phyloP scores from a whole-genome alignment of 2,113 vertebrate species.

The Esox niger region DNA sequence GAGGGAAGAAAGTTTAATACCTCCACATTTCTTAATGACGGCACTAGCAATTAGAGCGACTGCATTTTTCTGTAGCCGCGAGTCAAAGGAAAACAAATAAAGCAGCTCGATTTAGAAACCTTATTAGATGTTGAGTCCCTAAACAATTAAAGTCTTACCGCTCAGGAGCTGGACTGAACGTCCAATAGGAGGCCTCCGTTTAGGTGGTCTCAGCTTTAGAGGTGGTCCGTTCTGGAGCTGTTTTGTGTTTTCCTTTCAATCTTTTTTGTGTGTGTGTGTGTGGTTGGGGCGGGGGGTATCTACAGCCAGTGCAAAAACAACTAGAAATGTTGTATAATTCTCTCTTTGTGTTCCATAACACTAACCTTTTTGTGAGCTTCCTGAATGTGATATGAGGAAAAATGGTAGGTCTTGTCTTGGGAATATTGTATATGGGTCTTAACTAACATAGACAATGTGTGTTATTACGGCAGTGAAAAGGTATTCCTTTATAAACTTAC shows the following conservation, averaged over 20 bases:
- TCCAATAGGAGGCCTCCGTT: conserved; percentile 68
- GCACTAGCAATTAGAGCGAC: conserved; percentile 75
- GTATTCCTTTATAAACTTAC: too few species aligned
- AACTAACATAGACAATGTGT: too few species aligned
- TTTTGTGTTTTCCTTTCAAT: conserved; percentile 28
- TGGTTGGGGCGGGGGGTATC: too few species aligned
- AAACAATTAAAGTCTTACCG: conserved; percentile 80
- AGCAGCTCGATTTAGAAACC: conserved; percentile 79
- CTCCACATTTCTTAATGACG: conserved; percentile 75
- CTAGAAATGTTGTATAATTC: conserved; percentile 38
- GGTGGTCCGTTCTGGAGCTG: conserved; percentile 66
- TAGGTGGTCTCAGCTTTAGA: conserved; percentile 76
- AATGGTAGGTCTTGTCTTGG: too few species aligned
- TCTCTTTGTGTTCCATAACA: conserved; percentile 27
- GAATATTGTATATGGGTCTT: too few species aligned
- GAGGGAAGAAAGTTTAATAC: conserved; percentile 76
- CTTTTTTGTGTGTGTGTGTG: conserved; percentile 34
- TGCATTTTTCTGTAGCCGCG: conserved; percentile 76
- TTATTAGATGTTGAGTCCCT: conserved; percentile 82
- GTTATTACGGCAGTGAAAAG: not conserved
- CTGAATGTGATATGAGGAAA: not conserved
- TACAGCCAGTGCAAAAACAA: not conserved
- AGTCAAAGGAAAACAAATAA: conserved; percentile 81
- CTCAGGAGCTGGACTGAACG: conserved; percentile 75
- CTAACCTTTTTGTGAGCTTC: not conserved